phyloP scores from a whole-genome alignment of 2,113 vertebrate species.

The Hippocampus comes region DNA sequence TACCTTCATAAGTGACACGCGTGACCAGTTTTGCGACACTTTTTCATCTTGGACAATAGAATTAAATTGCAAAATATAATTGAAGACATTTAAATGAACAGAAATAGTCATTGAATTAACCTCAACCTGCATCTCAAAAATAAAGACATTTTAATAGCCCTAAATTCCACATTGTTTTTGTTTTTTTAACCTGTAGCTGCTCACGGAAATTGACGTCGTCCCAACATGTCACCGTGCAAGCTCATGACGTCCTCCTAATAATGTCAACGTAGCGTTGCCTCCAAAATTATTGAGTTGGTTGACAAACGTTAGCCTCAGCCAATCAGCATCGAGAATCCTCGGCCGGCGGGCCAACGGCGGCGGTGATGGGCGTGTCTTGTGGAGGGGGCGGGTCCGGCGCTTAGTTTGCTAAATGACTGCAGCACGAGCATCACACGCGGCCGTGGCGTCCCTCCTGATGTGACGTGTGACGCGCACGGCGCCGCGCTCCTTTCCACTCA shows the following conservation, averaged over 20 bases:
- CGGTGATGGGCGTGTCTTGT: constrained; percentile 79
- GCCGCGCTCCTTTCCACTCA: constrained; percentile 23
- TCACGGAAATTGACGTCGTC: no score
- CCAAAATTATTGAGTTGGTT: not conserved
- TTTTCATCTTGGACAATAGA: no score
- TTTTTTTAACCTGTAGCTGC: no score
- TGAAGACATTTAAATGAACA: no score
- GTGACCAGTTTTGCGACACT: no score
- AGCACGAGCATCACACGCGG: constrained; percentile 81
- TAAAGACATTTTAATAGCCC: no score
- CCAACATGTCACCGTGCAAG: no score
- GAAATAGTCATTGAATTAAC: no score
- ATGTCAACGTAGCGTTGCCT: constrained; percentile 13
- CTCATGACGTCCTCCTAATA: not conserved
- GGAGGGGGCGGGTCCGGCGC: constrained; percentile 66
- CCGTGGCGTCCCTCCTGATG: constrained; percentile 62
- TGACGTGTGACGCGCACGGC: not conserved
- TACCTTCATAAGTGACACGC: no score
- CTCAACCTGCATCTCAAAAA: no score
- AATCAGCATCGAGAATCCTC: constrained; percentile 51
- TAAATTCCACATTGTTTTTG: no score
- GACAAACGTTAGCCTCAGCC: constrained; percentile 65
- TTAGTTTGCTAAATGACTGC: constrained; percentile 99
- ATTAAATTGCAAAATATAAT: no score
- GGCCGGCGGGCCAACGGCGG: constrained; percentile 75